Conservation (phyloP, 2,113 vertebrate genomes). For the Arenaria interpres region DNA sequence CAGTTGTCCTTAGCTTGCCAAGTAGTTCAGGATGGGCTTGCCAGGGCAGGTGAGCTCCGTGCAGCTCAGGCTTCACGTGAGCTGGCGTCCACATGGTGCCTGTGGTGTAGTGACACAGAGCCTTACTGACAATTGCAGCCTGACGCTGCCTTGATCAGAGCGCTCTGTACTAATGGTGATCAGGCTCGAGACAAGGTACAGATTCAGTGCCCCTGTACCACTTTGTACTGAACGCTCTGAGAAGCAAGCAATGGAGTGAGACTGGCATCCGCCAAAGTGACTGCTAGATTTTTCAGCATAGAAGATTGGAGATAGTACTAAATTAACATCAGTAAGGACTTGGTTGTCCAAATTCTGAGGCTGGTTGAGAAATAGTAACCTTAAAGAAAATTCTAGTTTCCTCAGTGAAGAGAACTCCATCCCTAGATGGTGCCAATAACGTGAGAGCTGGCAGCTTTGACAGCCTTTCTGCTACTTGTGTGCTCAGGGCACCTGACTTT, state of each 20-base stretch:
- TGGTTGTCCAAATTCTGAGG: background rate
- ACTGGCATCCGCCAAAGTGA: background rate
- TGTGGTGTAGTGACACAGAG: background rate
- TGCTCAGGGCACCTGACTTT: background rate
- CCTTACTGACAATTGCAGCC: background rate
- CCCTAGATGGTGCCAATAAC: background rate
- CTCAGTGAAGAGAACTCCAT: background rate
- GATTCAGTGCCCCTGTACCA: background rate
- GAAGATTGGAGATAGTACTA: no score
- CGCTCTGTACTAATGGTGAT: rapidly evolving
- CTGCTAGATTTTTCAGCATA: background rate
- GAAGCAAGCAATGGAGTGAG: rapidly evolving
- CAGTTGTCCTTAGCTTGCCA: rapidly evolving
- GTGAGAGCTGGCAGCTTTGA: background rate
- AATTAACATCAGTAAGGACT: background rate
- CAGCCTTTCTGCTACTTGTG: background rate
- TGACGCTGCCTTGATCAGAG: rapidly evolving
- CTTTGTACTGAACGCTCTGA: background rate
- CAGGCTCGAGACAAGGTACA: background rate
- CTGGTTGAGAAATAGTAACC: background rate
- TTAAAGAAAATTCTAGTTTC: background rate
- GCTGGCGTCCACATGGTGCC: background rate
- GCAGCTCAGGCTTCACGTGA: background rate
- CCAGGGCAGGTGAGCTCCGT: background rate
- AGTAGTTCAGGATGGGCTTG: background rate